phyloP scores from a whole-genome alignment of 2,113 vertebrate genomes.

The Orthonyx spaldingii region DNA sequence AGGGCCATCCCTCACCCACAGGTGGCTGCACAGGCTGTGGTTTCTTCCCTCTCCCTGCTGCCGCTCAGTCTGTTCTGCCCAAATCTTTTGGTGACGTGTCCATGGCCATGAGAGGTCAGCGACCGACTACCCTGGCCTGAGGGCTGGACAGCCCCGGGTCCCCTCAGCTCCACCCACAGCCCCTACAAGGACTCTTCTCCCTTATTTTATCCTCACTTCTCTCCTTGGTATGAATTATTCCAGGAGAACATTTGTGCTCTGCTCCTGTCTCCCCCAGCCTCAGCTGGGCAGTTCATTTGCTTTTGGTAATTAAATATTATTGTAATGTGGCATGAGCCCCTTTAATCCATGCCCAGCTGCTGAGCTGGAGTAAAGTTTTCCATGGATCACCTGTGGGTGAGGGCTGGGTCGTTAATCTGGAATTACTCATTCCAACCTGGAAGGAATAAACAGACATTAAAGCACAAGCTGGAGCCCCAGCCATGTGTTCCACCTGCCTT shows the following conservation, averaged over 20 bases:
- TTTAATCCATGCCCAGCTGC: background rate
- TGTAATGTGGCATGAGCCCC: background rate
- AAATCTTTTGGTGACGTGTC: fast-evolving
- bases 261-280: background rate
- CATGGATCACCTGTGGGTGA: background rate
- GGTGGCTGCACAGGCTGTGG: fast-evolving
- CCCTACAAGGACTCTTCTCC: background rate
- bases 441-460: background rate
- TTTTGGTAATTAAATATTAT: background rate
- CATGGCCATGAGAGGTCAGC: fast-evolving
- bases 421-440: background rate
- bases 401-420: background rate
- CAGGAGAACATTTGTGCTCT: background rate
- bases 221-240: background rate
- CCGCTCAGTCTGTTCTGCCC: background rate
- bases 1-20: fast-evolving
- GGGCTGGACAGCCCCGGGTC: background rate
- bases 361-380: background rate
- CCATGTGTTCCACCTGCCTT: background rate
- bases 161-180: background rate
- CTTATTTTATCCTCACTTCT: background rate
- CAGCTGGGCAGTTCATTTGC: background rate
- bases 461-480: background rate
- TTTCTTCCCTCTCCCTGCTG: background rate
- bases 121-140: background rate